Evolutionary conservation across 2,888 invertebrate genomes (phyloP).

Genomic region (Brachyptera putata): DNA sequence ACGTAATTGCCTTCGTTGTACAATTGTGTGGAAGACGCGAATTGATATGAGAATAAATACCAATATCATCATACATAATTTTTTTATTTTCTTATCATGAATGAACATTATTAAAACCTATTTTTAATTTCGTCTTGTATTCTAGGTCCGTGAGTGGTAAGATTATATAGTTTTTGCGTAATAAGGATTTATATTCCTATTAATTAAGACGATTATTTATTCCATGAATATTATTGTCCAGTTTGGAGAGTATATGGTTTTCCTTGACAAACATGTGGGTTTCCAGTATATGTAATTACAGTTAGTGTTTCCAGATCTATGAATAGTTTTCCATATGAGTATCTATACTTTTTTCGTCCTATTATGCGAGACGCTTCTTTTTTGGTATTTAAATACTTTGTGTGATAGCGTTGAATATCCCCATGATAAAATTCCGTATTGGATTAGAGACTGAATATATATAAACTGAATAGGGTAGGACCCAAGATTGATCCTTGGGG

Average conservation of each 20-base stretch:
- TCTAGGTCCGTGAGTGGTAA: too few species aligned
- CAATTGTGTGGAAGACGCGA: too few species aligned
- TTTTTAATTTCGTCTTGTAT: neutral
- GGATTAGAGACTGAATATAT: neutral
- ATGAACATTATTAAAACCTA: too few species aligned
- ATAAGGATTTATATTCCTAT: neutral
- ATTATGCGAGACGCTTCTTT: too few species aligned
- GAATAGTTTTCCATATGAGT: neutral
- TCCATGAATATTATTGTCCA: neutral
- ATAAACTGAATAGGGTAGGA: neutral
- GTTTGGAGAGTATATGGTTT: neutral
- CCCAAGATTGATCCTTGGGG: neutral
- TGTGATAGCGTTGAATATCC: neutral
- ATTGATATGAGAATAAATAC: too few species aligned
- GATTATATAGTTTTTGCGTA: neutral
- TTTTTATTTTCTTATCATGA: too few species aligned
- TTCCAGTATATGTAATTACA: neutral
- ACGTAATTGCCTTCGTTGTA: too few species aligned
- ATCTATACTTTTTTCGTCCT: neutral
- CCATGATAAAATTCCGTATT: neutral
- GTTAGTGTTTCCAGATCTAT: too few species aligned
- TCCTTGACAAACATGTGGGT: neutral
- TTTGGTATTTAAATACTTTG: neutral
- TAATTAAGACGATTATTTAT: neutral
- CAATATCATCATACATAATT: too few species aligned